phyloP scores from a whole-genome alignment of 2,113 vertebrate genomes.

The Setophaga kirtlandii region DNA sequence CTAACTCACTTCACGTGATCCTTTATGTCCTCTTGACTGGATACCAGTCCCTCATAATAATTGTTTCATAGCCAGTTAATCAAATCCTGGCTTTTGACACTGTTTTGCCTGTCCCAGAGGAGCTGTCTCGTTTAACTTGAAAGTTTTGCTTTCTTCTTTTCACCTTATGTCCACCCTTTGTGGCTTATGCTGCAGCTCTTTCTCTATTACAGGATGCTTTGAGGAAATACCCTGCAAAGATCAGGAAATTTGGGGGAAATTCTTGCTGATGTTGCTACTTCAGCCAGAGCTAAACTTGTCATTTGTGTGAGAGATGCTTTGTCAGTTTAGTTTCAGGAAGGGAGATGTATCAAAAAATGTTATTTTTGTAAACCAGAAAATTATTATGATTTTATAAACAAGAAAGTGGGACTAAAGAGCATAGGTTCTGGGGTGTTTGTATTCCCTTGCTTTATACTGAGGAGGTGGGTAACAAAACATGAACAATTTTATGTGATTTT shows the following conservation, averaged over 20 bases:
- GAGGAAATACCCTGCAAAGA: neutral
- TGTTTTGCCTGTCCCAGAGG: neutral
- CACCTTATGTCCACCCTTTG: neutral
- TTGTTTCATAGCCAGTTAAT: neutral
- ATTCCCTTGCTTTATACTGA: neutral
- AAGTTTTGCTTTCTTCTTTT: neutral
- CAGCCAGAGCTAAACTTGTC: neutral
- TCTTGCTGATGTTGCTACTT: neutral
- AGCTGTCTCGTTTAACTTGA: neutral
- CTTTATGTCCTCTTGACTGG: neutral
- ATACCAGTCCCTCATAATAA: neutral
- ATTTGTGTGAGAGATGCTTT: neutral
- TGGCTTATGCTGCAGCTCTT: neutral
- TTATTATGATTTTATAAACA: neutral
- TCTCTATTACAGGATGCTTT: neutral
- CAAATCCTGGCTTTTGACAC: constrained; percentile 22
- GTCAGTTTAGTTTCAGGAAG: neutral
- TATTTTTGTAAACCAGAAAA: neutral
- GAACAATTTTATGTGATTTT: neutral
- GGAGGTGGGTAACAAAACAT: neutral
- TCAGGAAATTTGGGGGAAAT: neutral
- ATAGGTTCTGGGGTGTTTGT: neutral
- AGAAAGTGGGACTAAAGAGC: neutral
- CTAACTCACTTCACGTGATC: neutral
- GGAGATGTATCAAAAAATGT: neutral